Evolutionary conservation across 1,140 invertebrate genomes (phyloP), one percentile per base, ranked within the genome.

Genomic region (Drepana arcuata): DNA sequence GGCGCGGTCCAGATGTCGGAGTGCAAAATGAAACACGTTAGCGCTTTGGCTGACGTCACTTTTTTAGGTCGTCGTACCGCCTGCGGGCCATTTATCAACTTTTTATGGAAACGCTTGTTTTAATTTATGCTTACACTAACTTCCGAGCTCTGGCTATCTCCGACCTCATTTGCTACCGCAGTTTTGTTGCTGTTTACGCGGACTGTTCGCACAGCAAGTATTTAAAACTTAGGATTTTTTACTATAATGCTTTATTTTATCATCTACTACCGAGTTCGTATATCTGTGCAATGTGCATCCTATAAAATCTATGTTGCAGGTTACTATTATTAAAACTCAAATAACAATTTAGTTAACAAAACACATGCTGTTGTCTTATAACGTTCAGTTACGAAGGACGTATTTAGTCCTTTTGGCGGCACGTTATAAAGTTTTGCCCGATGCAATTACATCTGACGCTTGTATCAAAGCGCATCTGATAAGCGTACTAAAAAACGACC

Each of bases 101-200:
- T 81, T 79, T 81, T 81, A 71, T 72, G 62, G 65, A 60, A 77
- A 75, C 61, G 55, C 70, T 81, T 77, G 72, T 77, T 75, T 81
- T 79, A 81, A 79, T 79, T 79, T 81, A 81, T 79, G 72, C 77
- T 74, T 58, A 69, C 62, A 65, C 65, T 63, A 77, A 74, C 67
- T 81, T 74, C 57, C 54, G 51, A 69, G 59, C 55, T 47, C 36
- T 44, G 53, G 62, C 59, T 79, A 77, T 71, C 70, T 68, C 49
- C 57, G 50, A 68, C 64, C 61, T 71, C 66, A 77, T 74, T 75
- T 69, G 62, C 58, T 58, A 53, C 49, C 51, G 50, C 34, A 44
- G 55, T 50, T 70, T 71, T 63, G 57, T 69, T 54, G 50, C 52
- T 66, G 63, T 66, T 67, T 69, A 63, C 44, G 44, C 34, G 35